A percentile compares a stretch with the other conserved stretches of the same genome.
Evolutionary conservation across 2,113 vertebrate genomes (phyloP).

Genomic region (Bagarius yarrelli): DNA sequence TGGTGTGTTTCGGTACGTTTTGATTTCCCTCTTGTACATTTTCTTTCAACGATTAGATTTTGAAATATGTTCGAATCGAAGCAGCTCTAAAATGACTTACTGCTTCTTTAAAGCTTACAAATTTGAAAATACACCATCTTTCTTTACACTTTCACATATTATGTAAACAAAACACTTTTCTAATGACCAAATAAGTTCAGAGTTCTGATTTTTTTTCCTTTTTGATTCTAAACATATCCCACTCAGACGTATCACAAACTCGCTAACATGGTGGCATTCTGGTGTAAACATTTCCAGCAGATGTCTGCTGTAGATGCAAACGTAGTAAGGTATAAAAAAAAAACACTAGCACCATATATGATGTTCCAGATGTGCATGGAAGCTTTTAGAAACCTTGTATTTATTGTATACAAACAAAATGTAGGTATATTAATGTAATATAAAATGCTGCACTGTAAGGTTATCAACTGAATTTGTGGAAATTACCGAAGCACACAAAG

Average conservation of each 20-base stretch:
- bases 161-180: not conserved
- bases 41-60: too few species aligned
- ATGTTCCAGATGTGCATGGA: constrained; percentile 56
- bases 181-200: not conserved
- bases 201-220: not conserved
- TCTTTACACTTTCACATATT: not conserved
- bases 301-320: constrained; percentile 57
- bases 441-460: not conserved
- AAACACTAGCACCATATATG: constrained; percentile 75
- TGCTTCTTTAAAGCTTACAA: not conserved
- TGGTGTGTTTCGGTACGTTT: too few species aligned
- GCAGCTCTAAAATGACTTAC: not conserved
- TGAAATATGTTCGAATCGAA: too few species aligned
- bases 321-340: constrained; percentile 79
- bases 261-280: not conserved
- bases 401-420: too few species aligned
- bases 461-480: not conserved
- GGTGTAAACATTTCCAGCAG: constrained; percentile 20
- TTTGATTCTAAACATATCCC: not conserved
- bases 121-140: not conserved
- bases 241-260: not conserved
- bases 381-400: not conserved
- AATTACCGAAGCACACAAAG: not conserved
- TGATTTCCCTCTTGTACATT: too few species aligned
- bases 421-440: too few species aligned